phyloP scores from a whole-genome alignment of 2,797 vertebrate genomes.

The Cephalopachus bancanus region DNA sequence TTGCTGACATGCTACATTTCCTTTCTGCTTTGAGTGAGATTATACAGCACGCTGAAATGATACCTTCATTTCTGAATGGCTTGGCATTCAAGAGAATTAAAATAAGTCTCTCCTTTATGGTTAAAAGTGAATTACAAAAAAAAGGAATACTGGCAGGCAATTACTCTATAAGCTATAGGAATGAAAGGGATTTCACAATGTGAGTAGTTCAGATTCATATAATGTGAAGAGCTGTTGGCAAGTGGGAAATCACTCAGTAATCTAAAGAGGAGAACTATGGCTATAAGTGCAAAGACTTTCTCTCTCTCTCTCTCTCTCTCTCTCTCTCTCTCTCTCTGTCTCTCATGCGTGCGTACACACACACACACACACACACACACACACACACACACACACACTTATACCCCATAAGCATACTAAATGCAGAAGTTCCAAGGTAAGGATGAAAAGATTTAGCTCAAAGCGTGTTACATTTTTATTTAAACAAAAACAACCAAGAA shows the following conservation, averaged over 20 bases:
- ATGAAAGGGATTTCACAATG: conserved; percentile 72
- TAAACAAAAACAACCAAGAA: conserved; percentile 10
- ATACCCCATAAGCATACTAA: neutral
- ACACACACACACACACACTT: neutral
- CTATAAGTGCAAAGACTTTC: neutral
- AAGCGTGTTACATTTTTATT: conserved; percentile 29
- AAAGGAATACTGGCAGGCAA: conserved; percentile 72
- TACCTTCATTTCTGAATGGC: conserved; percentile 68
- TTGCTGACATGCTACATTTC: conserved; percentile 72
- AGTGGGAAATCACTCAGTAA: conserved; percentile 63
- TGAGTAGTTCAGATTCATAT: conserved; percentile 68
- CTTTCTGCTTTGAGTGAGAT: conserved; percentile 70
- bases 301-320: neutral
- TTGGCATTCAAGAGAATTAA: conserved; percentile 78
- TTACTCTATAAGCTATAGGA: conserved; percentile 69
- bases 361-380: neutral
- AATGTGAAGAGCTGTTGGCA: conserved; percentile 73
- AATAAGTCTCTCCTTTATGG: conserved; percentile 72
- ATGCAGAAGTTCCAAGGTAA: conserved; percentile 10
- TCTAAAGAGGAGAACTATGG: conserved; percentile 41
- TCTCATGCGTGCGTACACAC: too few species aligned
- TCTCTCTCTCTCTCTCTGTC: neutral
- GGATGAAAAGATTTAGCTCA: conserved; percentile 15
- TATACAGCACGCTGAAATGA: conserved; percentile 74
- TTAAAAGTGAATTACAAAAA: conserved; percentile 80